These are phyloP conservation scores for Podocnemis expansa DNA, from an alignment of 2,113 vertebrate genomes.

Conservation along the genomic window DNA sequence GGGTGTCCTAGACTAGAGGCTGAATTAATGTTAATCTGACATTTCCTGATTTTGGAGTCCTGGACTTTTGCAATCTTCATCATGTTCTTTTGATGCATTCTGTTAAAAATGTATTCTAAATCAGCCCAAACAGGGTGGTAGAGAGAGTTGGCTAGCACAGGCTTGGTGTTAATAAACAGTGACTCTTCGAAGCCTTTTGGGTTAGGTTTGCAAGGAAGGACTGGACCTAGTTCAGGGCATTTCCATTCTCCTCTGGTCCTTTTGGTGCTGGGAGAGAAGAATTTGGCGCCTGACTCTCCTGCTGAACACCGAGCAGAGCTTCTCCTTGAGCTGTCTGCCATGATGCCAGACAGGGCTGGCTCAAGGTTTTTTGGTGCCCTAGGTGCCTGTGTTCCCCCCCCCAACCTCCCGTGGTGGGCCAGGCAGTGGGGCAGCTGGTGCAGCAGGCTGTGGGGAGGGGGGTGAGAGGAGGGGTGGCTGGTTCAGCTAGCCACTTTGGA, in stretches of 20 bases:
- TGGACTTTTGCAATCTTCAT: neutral
- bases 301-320: neutral
- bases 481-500: no score
- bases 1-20: rapidly evolving
- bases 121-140: neutral
- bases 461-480: no score
- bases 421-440: no score
- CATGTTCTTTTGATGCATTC: rapidly evolving
- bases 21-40: neutral
- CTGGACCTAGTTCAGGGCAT: neutral
- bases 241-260: neutral
- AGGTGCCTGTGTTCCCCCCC: no score
- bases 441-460: no score
- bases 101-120: rapidly evolving
- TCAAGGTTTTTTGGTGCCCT: no score
- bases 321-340: rapidly evolving
- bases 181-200: no score
- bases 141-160: no score
- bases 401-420: no score
- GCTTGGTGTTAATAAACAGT: no score
- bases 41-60: rapidly evolving
- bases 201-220: neutral
- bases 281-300: neutral
- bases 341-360: no score
- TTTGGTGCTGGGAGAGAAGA: neutral